Evolutionary conservation across 1,140 invertebrate species (phyloP).

Genomic region (Drosophila kohkoa): DNA sequence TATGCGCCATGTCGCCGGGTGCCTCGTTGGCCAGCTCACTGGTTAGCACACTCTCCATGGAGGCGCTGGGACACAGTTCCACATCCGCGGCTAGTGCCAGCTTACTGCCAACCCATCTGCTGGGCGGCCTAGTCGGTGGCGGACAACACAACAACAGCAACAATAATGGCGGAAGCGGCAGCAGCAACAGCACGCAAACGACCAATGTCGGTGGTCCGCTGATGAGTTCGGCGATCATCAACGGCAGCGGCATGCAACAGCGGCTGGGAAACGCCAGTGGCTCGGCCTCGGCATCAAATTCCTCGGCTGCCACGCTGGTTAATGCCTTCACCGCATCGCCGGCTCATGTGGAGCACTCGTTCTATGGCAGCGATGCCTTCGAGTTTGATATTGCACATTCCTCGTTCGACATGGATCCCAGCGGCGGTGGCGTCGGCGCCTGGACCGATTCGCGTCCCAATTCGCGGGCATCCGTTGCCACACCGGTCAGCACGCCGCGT

Average conservation of each 20-base stretch:
- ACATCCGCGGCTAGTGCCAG: constrained; percentile 48
- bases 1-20: constrained; percentile 75
- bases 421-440: constrained; percentile 70
- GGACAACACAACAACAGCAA: constrained; percentile 62
- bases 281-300: constrained; percentile 71
- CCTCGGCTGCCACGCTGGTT: constrained; percentile 65
- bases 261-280: constrained; percentile 65
- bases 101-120: constrained; percentile 61
- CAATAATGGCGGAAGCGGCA: constrained; percentile 86
- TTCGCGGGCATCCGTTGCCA: constrained; percentile 81
- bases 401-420: constrained; percentile 80
- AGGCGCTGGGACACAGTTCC: constrained; percentile 61
- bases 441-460: constrained; percentile 83
- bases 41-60: constrained; percentile 75
- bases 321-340: constrained; percentile 74
- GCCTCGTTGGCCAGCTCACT: constrained; percentile 71
- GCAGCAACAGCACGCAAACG: constrained; percentile 63
- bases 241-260: constrained; percentile 86
- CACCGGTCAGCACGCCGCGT: constrained; percentile 80
- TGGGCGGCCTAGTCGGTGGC: constrained; percentile 80
- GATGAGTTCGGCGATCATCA: constrained; percentile 88
- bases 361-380: constrained; percentile 72
- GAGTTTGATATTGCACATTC: constrained; percentile 84
- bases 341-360: constrained; percentile 66
- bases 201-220: constrained; percentile 87